phyloP scores from a whole-genome alignment of 2,797 vertebrate genomes.

The Hypotaenidia okinawae region DNA sequence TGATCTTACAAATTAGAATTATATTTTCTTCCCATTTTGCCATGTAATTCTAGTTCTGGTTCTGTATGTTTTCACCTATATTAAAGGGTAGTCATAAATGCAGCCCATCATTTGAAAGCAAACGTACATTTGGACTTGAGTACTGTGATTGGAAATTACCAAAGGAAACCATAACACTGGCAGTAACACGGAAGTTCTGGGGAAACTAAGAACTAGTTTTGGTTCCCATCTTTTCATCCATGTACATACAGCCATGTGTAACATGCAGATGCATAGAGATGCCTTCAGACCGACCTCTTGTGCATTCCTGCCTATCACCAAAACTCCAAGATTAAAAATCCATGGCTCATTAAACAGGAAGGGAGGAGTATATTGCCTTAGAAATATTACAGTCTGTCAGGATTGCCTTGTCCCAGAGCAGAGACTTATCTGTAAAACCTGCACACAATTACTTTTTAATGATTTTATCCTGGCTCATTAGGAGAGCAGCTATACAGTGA shows the following conservation, averaged over 20 bases:
- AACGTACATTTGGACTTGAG: background rate
- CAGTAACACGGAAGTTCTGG: background rate
- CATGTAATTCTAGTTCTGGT: background rate
- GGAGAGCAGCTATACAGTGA: slow-evolving; percentile 64
- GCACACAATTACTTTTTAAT: slow-evolving; percentile 79
- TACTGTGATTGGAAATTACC: background rate
- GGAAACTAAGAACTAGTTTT: background rate
- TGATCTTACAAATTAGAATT: background rate
- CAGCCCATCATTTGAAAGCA: background rate
- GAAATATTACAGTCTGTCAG: slow-evolving; percentile 76
- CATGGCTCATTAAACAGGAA: slow-evolving; percentile 82
- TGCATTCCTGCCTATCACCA: slow-evolving; percentile 68
- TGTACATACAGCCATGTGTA: background rate
- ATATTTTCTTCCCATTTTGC: background rate
- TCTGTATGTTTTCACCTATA: background rate
- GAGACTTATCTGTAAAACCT: slow-evolving; percentile 75
- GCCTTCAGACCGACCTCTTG: slow-evolving; percentile 1
- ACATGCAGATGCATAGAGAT: background rate
- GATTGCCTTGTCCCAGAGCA: slow-evolving; percentile 71
- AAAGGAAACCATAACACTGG: background rate
- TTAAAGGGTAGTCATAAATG: background rate
- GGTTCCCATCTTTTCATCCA: background rate
- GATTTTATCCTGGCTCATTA: slow-evolving; percentile 81
- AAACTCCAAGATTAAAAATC: slow-evolving; percentile 81
- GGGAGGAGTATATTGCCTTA: slow-evolving; percentile 65